Evolutionary conservation across 2,888 invertebrate genomes (phyloP), one percentile per base, ranked within the genome.

Genomic region (Drosophila lutescens): DNA sequence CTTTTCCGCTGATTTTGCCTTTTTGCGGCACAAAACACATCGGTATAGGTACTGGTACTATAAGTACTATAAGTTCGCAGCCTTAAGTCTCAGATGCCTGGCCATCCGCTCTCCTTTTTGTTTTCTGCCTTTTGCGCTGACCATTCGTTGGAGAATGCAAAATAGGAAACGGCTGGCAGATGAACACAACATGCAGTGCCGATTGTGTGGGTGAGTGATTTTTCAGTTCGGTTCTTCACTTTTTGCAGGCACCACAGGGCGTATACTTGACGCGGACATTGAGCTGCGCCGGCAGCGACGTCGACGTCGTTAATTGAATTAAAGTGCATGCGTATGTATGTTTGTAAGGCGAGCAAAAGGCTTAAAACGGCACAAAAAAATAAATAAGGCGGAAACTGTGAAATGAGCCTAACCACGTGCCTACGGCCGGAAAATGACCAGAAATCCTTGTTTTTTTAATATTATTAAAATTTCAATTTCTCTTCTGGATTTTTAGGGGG

Each of bases 191-290:
- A 55, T 34, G 54, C 51, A 34, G 17, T 10, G 49, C 4, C 40
- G 43, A 34, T 20, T 36, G 23, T 44, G 54, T 12, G 46, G 49
- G 49, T 47, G 55, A 43, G 26, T 60, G 53, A 34, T 76, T 73
- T 73, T 76, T 69, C 69, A 68, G 59, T 69, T 43, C 43, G 6
- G 43, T 13, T 43, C 34, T 23, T n/a, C 38, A 13, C n/a, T 38
- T 74, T 73, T 67, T 30, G 30, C 71, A 74, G 59, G 67, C 73
- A 51, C 71, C 75, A 74, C 83, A 69, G 73, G 77, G 86, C 85
- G 75, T 69, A 84, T 84, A 80, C 82, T 76, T 79, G 80, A 79
- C 70, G 77, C 61, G 89, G 89, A 89, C 86, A 86, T 85, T 88
- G 88, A 81, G 86, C 84, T 75, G 72, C 72, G 71, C 23, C 51